Conservation (phyloP, 1,140 invertebrate genomes). For the Asobara japonica region DNA sequence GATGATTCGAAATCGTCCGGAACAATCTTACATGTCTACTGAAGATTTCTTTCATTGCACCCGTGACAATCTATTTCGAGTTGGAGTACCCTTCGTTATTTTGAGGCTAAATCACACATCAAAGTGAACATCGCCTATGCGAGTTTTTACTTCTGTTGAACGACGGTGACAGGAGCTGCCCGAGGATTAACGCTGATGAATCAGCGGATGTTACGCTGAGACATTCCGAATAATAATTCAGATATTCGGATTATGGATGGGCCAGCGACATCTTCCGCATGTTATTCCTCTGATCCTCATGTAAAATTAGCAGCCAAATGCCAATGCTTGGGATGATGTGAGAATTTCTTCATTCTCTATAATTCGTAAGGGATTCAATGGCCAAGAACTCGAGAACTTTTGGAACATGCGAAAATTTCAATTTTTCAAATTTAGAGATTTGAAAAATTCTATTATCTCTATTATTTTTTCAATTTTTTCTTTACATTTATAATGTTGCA, state of each 20-base stretch:
- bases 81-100: background rate
- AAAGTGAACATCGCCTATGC: background rate
- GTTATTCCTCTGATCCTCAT: background rate
- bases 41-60: background rate
- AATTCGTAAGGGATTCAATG: too few species aligned
- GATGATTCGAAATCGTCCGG: too few species aligned
- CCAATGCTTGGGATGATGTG: background rate
- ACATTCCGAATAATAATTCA: constrained; percentile 33
- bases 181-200: constrained; percentile 18
- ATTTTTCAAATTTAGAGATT: background rate
- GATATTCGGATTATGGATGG: constrained; percentile 57
- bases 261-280: constrained; percentile 54
- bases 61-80: background rate
- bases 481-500: too few species aligned
- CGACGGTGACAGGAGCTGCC: background rate
- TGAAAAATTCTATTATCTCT: too few species aligned
- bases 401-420: background rate
- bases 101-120: background rate
- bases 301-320: constrained; percentile 21
- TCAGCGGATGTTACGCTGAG: background rate
- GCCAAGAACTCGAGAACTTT: background rate
- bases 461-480: too few species aligned
- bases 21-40: too few species aligned
- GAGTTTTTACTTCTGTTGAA: background rate
- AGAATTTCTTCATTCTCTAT: constrained; percentile 34